Base-by-base conservation (phyloP, 1,140 invertebrate genomes). In the Drosophila burlai region DNA sequence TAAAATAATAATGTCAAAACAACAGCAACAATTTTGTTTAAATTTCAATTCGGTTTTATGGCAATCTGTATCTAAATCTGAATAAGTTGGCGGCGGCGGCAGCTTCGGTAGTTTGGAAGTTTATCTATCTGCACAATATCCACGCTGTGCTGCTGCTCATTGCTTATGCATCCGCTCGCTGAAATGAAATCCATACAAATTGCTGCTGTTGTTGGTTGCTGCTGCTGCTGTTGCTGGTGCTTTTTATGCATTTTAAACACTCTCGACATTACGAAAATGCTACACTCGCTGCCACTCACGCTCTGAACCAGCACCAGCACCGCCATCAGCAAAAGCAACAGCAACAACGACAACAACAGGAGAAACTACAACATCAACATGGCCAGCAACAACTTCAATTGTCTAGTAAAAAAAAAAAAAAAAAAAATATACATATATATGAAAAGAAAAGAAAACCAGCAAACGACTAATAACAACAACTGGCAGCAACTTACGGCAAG, bases 181-280 rank as follows among this genome's bases (percentile, higher is more conserved):
- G 46, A 71, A 71, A 69, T 69, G 67, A 69, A 69, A 69, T 68
- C 67, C 67, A 71, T 71, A 68, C 67, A 68, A 71, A 71, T 54
- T 68, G 67, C 67, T 66, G 66, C 36, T 31, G 49, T 4, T 65
- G 49, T 13, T 45, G n/a, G n/a, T n/a, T n/a, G 57, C 11, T 46
- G 45, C n/a, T 29, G 36, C 42, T 34, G 58, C 29, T 18, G 42
- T 13, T 24, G 24, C 2, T 24, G 24, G 24, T 24, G 24, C 24
- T 66, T 61, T 62, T 63, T 63, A 66, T 66, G 63, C 64, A 68
- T 71, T 71, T 71, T 68, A 71, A 71, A 71, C 67, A 71, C 67
- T 68, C 49, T 55, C 40, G 49, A 69, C 40, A 71, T 46, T 67
- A 54, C 67, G 67, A 31, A 49, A 62, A 68, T 55, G 63, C 46